These are phyloP conservation scores for Dolichallabes microphthalmus DNA, from an alignment of 2,113 vertebrate species.

Conservation along the genomic window DNA sequence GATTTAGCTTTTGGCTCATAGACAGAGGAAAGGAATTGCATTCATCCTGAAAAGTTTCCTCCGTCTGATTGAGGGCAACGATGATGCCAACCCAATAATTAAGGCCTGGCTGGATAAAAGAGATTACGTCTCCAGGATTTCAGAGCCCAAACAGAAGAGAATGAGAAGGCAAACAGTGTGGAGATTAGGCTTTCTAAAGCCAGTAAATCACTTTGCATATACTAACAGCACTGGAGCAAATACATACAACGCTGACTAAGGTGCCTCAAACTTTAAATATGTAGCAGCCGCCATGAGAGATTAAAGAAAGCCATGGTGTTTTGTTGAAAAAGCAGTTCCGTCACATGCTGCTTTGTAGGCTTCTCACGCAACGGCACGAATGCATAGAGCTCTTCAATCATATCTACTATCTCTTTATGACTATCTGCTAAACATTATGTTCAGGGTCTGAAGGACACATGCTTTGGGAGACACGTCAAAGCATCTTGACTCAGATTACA, in stretches of 20 bases:
- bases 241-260: background rate
- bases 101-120: constrained; percentile 19
- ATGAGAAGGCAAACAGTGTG: constrained; percentile 35
- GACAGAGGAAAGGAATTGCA: constrained; percentile 16
- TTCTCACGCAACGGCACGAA: constrained; percentile 44
- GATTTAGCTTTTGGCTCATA: background rate
- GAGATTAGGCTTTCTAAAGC: constrained; percentile 33
- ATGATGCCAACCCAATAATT: constrained; percentile 23
- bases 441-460: constrained; percentile 18
- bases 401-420: constrained; percentile 46
- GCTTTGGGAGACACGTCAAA: constrained; percentile 42
- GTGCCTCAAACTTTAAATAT: background rate
- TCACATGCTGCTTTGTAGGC: constrained; percentile 23
- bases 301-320: constrained; percentile 10
- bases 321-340: background rate
- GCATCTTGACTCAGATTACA: constrained; percentile 53
- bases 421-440: constrained; percentile 31
- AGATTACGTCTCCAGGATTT: constrained; percentile 43
- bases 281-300: background rate
- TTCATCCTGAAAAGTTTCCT: constrained; percentile 34
- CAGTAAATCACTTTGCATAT: constrained; percentile 29
- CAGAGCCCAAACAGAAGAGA: constrained; percentile 28
- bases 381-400: constrained; percentile 33
- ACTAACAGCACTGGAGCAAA: constrained; percentile 11
- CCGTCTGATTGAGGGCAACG: constrained; percentile 17